Evolutionary conservation across 2,797 vertebrate genomes (phyloP).

Genomic region (Phaenicophaeus curvirostris): DNA sequence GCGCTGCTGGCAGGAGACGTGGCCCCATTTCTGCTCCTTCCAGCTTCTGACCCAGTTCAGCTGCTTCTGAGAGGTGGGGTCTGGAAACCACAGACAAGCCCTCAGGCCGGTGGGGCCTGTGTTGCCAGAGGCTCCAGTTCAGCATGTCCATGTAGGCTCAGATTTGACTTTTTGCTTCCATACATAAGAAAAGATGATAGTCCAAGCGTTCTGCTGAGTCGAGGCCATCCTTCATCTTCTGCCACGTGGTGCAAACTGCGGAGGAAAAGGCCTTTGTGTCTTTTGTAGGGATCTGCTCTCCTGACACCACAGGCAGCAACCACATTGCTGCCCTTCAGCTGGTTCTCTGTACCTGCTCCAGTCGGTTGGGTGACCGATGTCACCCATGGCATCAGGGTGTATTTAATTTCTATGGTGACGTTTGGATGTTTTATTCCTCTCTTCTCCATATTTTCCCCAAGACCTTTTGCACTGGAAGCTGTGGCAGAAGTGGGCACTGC

Average conservation of each 20-base stretch:
- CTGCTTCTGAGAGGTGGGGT: background rate
- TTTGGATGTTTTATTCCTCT: background rate
- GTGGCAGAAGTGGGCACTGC: background rate
- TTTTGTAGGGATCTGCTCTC: background rate
- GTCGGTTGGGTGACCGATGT: background rate
- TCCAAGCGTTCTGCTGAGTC: background rate
- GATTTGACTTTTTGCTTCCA: background rate
- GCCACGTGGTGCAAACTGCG: accelerated
- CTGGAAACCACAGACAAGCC: conserved; percentile 8
- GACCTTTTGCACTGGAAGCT: background rate
- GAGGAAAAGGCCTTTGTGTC: background rate
- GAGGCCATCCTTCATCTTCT: background rate
- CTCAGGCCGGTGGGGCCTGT: background rate
- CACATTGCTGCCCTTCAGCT: background rate
- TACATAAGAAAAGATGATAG: background rate
- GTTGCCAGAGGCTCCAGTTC: background rate
- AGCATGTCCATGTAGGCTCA: background rate
- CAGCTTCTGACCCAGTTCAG: conserved; percentile 26
- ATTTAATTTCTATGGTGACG: background rate
- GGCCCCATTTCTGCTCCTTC: background rate
- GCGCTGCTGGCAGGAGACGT: background rate
- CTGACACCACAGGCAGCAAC: background rate
- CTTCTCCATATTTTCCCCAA: background rate
- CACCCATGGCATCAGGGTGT: background rate
- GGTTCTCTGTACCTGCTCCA: background rate